These are phyloP conservation scores for Manduca sexta DNA, from an alignment of 1,140 invertebrate genomes.

Conservation along the genomic window DNA sequence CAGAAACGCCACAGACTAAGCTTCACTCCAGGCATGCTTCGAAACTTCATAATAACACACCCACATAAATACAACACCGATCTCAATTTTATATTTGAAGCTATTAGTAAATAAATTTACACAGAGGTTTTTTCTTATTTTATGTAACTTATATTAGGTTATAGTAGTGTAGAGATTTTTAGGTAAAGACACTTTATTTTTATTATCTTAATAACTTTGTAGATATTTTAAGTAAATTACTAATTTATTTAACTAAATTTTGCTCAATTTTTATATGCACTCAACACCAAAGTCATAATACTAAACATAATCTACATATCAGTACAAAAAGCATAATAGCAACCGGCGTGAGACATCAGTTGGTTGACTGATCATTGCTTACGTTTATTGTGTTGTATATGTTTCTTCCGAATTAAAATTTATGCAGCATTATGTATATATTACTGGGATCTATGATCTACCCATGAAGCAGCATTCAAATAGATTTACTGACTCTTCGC, in stretches of 20 bases:
- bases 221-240: conserved; percentile 52
- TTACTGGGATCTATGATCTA: too few species aligned
- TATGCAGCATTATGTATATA: too few species aligned
- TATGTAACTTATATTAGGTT: conserved; percentile 36
- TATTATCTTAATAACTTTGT: conserved; percentile 44
- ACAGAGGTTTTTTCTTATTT: conserved; percentile 41
- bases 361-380: too few species aligned
- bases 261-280: conserved; percentile 70
- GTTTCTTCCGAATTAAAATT: too few species aligned
- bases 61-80: conserved; percentile 38
- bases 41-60: conserved; percentile 29
- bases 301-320: conserved; percentile 55
- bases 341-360: too few species aligned
- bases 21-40: too few species aligned
- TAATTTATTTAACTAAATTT: conserved; percentile 70
- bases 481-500: too few species aligned
- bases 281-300: conserved; percentile 71
- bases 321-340: conserved; percentile 67
- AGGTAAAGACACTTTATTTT: conserved; percentile 61
- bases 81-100: conserved; percentile 66
- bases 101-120: conserved; percentile 56
- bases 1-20: too few species aligned
- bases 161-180: conserved; percentile 43
- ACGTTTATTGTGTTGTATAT: too few species aligned
- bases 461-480: too few species aligned